Conservation (phyloP, 1,140 invertebrate genomes). For the Aethina tumida region DNA sequence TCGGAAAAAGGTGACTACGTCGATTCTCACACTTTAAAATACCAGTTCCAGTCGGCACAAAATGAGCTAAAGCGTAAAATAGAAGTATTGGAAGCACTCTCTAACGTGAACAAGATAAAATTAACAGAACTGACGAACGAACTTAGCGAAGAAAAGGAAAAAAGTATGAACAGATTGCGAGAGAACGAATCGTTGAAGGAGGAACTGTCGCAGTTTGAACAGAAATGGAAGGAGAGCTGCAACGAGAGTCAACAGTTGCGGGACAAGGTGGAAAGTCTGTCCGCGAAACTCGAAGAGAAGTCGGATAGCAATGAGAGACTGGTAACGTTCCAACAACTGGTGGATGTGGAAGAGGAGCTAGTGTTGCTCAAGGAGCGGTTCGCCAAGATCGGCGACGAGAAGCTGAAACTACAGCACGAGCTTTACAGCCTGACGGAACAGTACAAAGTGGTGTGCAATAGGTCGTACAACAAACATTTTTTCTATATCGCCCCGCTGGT, state of each 20-base stretch:
- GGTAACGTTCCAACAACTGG: slow-evolving; percentile 22
- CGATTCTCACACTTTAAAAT: slow-evolving; percentile 33
- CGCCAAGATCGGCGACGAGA: slow-evolving; percentile 38
- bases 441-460: slow-evolving; percentile 28
- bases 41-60: slow-evolving; percentile 30
- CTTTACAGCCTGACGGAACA: slow-evolving; percentile 25
- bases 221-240: slow-evolving; percentile 35
- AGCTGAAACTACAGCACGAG: slow-evolving; percentile 37
- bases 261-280: slow-evolving; percentile 21
- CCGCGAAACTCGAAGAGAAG: slow-evolving; percentile 11
- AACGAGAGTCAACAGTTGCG: slow-evolving; percentile 36
- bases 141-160: slow-evolving; percentile 37
- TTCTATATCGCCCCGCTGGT: slow-evolving; percentile 33
- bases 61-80: slow-evolving; percentile 36
- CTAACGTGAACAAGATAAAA: slow-evolving; percentile 34
- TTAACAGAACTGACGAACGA: slow-evolving; percentile 22
- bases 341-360: slow-evolving; percentile 39
- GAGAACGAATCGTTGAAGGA: slow-evolving; percentile 38
- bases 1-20: slow-evolving; percentile 20
- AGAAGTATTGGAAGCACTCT: slow-evolving; percentile 35
- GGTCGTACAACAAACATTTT: slow-evolving; percentile 32
- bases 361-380: slow-evolving; percentile 43
- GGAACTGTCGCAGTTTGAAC: slow-evolving; percentile 35
- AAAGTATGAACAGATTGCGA: slow-evolving; percentile 15
- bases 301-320: slow-evolving; percentile 5